phyloP scores from a whole-genome alignment of 1,140 invertebrate species.

The Drosophila carrolli region DNA sequence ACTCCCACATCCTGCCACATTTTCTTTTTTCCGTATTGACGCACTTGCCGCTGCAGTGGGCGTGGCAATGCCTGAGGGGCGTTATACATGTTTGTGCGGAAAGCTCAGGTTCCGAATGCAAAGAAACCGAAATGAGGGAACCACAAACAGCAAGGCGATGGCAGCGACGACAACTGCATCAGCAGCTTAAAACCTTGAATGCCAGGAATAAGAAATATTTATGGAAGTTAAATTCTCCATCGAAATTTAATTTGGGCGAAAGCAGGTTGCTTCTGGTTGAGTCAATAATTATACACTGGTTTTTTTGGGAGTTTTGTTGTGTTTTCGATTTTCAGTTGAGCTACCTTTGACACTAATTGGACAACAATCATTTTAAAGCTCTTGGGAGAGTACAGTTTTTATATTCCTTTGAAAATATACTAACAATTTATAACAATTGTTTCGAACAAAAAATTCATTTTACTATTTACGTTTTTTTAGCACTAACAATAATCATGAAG shows the following conservation, averaged over 20 bases:
- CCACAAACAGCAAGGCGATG: constrained; percentile 34
- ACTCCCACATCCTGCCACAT: constrained; percentile 7
- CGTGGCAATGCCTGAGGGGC: constrained; percentile 24
- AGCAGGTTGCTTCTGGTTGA: neutral
- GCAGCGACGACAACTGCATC: constrained; percentile 8
- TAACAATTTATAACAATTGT: no score
- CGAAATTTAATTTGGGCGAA: neutral
- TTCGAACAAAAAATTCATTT: no score
- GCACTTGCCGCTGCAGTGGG: constrained; percentile 33
- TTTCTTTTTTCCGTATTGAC: constrained; percentile 3
- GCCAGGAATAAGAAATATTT: constrained; percentile 50
- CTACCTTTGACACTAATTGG: no score
- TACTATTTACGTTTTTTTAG: no score
- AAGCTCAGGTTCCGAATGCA: neutral
- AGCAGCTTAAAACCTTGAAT: constrained; percentile 48
- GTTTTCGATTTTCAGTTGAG: neutral
- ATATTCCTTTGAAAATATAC: no score
- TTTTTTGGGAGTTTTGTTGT: neutral
- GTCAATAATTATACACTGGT: constrained; percentile 10
- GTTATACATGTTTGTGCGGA: constrained; percentile 37
- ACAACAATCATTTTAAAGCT: no score
- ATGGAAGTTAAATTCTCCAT: constrained; percentile 43
- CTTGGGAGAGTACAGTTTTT: no score
- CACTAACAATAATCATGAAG: no score
- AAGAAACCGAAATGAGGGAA: neutral